phyloP scores from a whole-genome alignment of 2,113 vertebrate genomes.

The Syrmaticus mikado region DNA sequence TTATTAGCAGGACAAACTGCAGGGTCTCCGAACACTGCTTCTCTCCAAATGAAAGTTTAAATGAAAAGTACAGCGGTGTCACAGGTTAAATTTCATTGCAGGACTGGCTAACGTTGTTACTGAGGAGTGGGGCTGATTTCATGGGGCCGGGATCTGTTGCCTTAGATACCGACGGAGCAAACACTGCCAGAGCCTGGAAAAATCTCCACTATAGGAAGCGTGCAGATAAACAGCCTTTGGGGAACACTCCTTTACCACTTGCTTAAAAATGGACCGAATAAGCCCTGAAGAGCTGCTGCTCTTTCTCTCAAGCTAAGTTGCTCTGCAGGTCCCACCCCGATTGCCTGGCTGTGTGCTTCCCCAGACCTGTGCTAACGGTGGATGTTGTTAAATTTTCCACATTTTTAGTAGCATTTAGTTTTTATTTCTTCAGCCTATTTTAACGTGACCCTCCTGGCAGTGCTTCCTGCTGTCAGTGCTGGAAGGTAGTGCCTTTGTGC shows the following conservation, averaged over 20 bases:
- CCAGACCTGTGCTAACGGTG: background rate
- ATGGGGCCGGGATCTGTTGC: constrained; percentile 80
- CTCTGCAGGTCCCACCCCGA: background rate
- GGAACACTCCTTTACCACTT: constrained; percentile 37
- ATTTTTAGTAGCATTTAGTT: background rate
- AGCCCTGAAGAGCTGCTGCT: background rate
- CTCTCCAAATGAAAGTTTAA: constrained; percentile 87
- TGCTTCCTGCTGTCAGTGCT: constrained; percentile 25
- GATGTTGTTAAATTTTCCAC: constrained; percentile 30
- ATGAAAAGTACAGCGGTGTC: constrained; percentile 87
- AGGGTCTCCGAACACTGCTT: constrained; percentile 82
- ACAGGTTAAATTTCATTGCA: constrained; percentile 86
- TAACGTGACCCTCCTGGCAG: constrained; percentile 27
- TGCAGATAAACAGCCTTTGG: constrained; percentile 63
- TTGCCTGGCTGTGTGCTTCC: background rate
- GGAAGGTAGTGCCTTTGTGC: background rate
- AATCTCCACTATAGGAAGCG: constrained; percentile 9
- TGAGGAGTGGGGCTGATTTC: constrained; percentile 76
- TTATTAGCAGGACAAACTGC: constrained; percentile 86
- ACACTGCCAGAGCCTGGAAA: constrained; percentile 67
- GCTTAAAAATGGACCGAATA: constrained; percentile 42
- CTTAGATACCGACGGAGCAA: constrained; percentile 76
- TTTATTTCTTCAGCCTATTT: background rate
- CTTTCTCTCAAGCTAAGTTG: background rate
- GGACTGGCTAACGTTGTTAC: constrained; percentile 79